Evolutionary conservation across 2,797 vertebrate genomes (phyloP).

Genomic region (Bufotes viridis): DNA sequence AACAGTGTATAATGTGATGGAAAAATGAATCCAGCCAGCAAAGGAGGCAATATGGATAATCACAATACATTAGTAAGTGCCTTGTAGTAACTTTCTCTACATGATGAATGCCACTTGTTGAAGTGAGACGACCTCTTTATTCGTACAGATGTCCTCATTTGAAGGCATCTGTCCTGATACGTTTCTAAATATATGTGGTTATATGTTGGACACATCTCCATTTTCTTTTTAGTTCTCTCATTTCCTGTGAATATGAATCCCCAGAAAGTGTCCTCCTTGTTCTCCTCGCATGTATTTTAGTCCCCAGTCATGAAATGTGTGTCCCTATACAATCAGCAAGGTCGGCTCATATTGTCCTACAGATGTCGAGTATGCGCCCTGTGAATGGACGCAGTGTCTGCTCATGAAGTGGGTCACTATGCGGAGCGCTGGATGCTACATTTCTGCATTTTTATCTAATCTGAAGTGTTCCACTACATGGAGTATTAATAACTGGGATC

Average conservation of each 20-base stretch:
- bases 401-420: conserved; percentile 34
- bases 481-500: not conserved
- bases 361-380: conserved; percentile 69
- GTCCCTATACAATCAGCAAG: conserved; percentile 63
- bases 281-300: conserved; percentile 20
- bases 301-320: conserved; percentile 59
- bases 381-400: conserved; percentile 70
- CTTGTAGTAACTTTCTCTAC: too few species aligned
- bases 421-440: not conserved
- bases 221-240: not conserved
- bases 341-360: conserved; percentile 66
- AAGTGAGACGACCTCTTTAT: too few species aligned
- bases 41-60: too few species aligned
- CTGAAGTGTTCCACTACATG: conserved; percentile 3
- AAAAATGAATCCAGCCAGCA: too few species aligned
- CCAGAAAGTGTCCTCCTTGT: not conserved
- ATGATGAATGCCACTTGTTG: too few species aligned
- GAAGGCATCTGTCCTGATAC: too few species aligned
- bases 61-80: too few species aligned
- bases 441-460: conserved; percentile 18
- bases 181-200: too few species aligned
- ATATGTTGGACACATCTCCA: not conserved
- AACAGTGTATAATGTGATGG: too few species aligned
- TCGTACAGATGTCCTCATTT: too few species aligned
- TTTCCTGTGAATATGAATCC: not conserved